Base-by-base conservation (phyloP, 2,888 invertebrate species). In the Allolobophora icterica region DNA sequence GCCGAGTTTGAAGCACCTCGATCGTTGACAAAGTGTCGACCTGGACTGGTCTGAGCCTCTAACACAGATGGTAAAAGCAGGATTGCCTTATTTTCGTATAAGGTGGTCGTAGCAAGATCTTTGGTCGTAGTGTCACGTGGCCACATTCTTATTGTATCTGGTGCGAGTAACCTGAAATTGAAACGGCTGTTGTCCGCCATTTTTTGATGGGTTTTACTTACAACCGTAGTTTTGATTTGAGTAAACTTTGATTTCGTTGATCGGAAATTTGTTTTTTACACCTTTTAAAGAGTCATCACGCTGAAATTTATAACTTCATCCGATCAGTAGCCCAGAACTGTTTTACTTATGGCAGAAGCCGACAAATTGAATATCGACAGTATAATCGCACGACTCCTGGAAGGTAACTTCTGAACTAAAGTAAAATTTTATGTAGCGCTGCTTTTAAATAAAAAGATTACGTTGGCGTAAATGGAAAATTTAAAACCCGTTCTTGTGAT, bases 341-440 rank as follows among this genome's bases (percentile, higher is more conserved):
- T 71, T 71, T 71, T 87, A 87, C 34, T 87, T 87, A 95, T 95
- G 95, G 95, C 95, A 92, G 98, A 98, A 96, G 97, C 97, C 95
- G 98, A 98, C 96, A 98, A 98, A 96, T 96, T 98, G 96, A 98
- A 98, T 96, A 97, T 98, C 96, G 98, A 98, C 96, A 98, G 97
- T 96, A 98, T 98, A 96, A 98, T 98, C 96, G 97, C 97, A 96
- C 97, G 98, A 96, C 97, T 98, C 96, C 96, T 98, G 96, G 98
- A 98, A 98, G 98, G 98, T 98, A 97, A 34, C 38, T 71, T 0
- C 0, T 71, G 30, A 52, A n/a, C 30, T 8, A 30, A 30, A n/a
- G 30, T 2, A n/a, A 71, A n/a, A n/a, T n/a, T n/a, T 11, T 71
- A n/a, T 71, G 71, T 71, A 71, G n/a, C 71, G 71, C 71, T 71